These are phyloP conservation scores for Pipistrellus nathusii DNA, from an alignment of 2,797 vertebrate species.

Conservation along the genomic window DNA sequence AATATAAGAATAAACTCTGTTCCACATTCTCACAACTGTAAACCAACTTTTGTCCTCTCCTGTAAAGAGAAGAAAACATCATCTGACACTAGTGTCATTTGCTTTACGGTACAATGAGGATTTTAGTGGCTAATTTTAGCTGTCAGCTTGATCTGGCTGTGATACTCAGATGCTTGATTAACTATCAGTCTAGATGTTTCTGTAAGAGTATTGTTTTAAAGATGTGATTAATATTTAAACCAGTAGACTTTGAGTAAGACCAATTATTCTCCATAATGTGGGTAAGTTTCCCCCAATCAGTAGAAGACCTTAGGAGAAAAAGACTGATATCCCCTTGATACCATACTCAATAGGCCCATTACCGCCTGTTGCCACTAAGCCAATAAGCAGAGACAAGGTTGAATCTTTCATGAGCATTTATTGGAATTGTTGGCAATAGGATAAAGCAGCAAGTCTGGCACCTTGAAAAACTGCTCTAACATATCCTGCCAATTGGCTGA, in stretches of 20 bases:
- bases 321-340: background rate
- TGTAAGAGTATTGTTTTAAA: background rate
- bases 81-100: background rate
- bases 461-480: background rate
- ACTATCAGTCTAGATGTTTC: background rate
- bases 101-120: background rate
- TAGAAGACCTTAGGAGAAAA: background rate
- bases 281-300: background rate
- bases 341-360: background rate
- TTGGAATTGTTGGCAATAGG: background rate
- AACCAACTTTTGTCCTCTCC: background rate
- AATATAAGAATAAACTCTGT: background rate
- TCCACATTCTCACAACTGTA: background rate
- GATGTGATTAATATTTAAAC: background rate
- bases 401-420: background rate
- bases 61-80: background rate
- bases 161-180: background rate
- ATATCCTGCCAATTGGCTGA: background rate
- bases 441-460: background rate
- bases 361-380: background rate
- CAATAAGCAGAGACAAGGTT: background rate
- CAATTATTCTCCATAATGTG: background rate
- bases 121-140: conserved; percentile 10
- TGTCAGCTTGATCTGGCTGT: background rate
- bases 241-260: background rate